Percentiles rank a stretch among this genome's conserved stretches.
Conservation (phyloP, 1,140 invertebrate genomes). For the Andricus grossulariae region DNA sequence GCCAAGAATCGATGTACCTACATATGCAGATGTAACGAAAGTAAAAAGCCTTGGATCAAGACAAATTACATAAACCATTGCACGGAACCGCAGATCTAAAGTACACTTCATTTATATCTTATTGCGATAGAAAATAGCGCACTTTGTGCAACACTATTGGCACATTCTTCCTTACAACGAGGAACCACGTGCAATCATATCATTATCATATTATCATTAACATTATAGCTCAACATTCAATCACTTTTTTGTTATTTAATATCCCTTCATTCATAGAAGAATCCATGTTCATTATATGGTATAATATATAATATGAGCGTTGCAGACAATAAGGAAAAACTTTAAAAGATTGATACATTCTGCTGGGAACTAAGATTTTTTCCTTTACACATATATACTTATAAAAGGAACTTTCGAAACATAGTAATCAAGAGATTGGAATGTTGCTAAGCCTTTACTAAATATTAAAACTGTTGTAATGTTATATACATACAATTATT, state of each 20-base stretch:
- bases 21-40: conserved; percentile 14
- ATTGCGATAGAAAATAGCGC: conserved; percentile 28
- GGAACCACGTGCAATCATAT: too few species aligned
- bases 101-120: not conserved
- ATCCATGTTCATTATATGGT: not conserved
- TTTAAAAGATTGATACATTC: not conserved
- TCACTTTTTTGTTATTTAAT: not conserved
- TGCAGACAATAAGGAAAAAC: not conserved
- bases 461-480: too few species aligned
- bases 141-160: conserved; percentile 22
- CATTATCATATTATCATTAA: not conserved
- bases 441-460: too few species aligned
- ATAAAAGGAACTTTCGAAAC: too few species aligned
- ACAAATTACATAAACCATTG: conserved; percentile 28
- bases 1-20: conserved; percentile 11
- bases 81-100: not conserved
- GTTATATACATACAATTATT: too few species aligned
- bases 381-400: not conserved
- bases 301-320: not conserved
- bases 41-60: conserved; percentile 17
- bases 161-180: not conserved
- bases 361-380: not conserved
- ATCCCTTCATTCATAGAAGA: not conserved
- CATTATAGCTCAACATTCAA: not conserved
- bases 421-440: too few species aligned